These are phyloP conservation scores for Hylomyscus alleni DNA, from an alignment of 2,797 vertebrate genomes.

Conservation along the genomic window DNA sequence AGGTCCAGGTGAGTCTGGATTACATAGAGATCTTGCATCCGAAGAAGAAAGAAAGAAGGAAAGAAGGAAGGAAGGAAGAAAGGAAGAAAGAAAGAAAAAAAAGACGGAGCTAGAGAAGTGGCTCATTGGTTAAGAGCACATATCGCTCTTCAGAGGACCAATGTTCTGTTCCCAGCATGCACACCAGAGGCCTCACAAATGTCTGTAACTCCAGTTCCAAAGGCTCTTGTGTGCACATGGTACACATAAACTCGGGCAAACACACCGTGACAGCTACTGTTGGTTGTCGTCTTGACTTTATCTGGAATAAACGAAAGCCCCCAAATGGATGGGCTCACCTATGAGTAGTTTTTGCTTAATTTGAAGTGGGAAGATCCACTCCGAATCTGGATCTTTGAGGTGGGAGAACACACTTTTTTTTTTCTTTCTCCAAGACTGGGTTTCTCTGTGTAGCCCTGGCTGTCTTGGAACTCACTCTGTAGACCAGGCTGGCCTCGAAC, in stretches of 20 bases:
- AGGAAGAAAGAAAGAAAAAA: too few species aligned
- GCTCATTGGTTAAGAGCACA: background rate
- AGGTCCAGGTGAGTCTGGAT: background rate
- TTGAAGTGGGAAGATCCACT: background rate
- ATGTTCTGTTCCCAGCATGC: background rate
- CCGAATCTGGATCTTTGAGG: background rate
- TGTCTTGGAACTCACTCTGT: background rate
- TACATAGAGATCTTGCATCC: background rate
- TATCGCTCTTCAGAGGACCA: background rate
- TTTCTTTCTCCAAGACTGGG: background rate
- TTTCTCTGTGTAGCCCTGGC: background rate
- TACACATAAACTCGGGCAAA: background rate
- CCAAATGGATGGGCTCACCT: background rate
- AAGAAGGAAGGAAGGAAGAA: too few species aligned
- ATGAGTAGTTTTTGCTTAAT: background rate
- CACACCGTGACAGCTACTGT: background rate
- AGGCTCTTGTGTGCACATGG: background rate
- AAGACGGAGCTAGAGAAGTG: too few species aligned
- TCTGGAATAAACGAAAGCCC: background rate
- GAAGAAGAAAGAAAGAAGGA: too few species aligned
- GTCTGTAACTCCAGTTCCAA: background rate
- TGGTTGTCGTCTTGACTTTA: background rate
- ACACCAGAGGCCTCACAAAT: background rate
- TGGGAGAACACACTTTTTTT: background rate
- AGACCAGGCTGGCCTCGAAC: background rate